A percentile compares a stretch with the other conserved stretches of the same genome.
Evolutionary conservation across 1,140 invertebrate species (phyloP).

Genomic region (Leptinotarsa undecemlineata): DNA sequence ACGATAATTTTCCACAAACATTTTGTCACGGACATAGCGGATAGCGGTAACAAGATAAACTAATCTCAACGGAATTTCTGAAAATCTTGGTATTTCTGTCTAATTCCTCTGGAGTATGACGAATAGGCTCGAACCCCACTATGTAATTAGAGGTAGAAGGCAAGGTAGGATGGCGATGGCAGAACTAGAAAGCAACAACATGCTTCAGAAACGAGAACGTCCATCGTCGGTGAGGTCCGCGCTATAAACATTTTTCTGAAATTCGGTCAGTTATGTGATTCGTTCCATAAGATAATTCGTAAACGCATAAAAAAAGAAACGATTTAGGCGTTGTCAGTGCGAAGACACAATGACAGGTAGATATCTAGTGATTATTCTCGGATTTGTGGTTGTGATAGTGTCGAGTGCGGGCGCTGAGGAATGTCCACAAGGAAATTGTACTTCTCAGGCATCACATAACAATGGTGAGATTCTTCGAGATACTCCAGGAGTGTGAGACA

Average conservation of each 20-base stretch:
- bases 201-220: slow-evolving; percentile 10
- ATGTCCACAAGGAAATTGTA: slow-evolving; percentile 32
- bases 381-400: slow-evolving; percentile 27
- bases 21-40: too few relatives aligned
- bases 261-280: slow-evolving; percentile 26
- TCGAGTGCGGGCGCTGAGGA: slow-evolving; percentile 16
- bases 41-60: too few relatives aligned
- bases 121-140: slow-evolving; percentile 17
- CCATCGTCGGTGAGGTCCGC: background rate
- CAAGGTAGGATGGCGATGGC: slow-evolving; percentile 16
- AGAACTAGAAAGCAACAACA: background rate
- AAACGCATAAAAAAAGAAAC: background rate
- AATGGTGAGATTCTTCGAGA: slow-evolving; percentile 25
- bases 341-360: slow-evolving; percentile 15
- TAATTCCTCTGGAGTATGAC: slow-evolving; percentile 2
- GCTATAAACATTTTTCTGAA: slow-evolving; percentile 10
- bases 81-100: background rate
- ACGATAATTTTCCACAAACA: too few relatives aligned
- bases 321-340: background rate
- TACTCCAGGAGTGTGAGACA: too few relatives aligned
- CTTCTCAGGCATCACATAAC: background rate
- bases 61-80: too few relatives aligned
- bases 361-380: slow-evolving; percentile 7
- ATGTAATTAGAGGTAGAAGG: slow-evolving; percentile 20
- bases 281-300: background rate